Evolutionary conservation across 2,113 vertebrate genomes (phyloP).

Genomic region (Ptilorrhoa leucosticta): DNA sequence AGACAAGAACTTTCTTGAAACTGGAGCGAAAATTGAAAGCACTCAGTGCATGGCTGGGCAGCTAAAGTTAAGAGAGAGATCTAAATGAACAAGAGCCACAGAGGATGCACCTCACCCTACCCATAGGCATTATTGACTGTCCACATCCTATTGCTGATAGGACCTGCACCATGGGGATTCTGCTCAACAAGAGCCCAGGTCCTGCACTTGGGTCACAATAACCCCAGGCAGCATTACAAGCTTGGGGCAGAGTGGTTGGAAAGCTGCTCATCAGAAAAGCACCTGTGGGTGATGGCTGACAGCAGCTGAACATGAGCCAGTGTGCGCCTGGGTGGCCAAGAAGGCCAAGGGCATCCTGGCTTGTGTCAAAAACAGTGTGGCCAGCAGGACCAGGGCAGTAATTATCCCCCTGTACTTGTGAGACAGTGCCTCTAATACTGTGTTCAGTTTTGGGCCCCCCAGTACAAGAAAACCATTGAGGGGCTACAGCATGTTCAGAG

Average conservation of each 20-base stretch:
- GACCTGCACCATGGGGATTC: neutral
- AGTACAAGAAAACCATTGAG: neutral
- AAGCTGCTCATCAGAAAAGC: neutral
- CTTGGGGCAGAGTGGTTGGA: neutral
- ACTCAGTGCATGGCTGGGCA: neutral
- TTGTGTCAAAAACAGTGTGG: neutral
- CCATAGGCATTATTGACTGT: neutral
- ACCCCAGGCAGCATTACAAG: neutral
- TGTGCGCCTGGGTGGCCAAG: neutral
- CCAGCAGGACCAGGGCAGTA: neutral
- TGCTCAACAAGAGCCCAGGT: neutral
- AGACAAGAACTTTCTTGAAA: neutral
- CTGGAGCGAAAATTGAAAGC: neutral
- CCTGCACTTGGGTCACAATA: neutral
- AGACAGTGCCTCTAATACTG: neutral
- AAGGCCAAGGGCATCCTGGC: neutral
- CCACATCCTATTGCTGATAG: neutral
- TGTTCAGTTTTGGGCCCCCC: neutral
- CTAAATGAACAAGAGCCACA: neutral
- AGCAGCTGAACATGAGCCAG: neutral
- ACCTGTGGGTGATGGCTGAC: neutral
- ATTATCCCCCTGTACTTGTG: neutral
- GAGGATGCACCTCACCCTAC: neutral
- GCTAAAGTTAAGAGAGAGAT: neutral
- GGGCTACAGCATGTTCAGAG: neutral